Evolutionary conservation across 92 coral and sea anemone species (phyloP).

Genomic region (Zoanthus sociatus): DNA sequence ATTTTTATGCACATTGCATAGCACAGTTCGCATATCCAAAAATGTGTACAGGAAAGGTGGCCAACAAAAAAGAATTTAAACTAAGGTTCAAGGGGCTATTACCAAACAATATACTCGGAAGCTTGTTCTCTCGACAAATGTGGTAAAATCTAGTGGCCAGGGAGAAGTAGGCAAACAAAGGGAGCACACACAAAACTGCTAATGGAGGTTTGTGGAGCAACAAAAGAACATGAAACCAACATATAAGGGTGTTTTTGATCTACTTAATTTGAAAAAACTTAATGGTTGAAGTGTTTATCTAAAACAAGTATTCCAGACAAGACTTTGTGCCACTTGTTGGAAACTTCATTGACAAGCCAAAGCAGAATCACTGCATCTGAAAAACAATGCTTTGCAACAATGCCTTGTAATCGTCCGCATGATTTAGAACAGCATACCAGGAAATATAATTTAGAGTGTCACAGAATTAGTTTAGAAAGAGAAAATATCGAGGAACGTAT

Average conservation of each 20-base stretch:
- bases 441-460: too few relatives aligned
- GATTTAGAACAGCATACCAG: background rate
- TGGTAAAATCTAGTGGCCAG: background rate
- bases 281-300: background rate
- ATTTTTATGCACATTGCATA: too few relatives aligned
- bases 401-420: too few relatives aligned
- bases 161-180: background rate
- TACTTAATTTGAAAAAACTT: background rate
- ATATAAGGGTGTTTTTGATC: background rate
- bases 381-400: slow-evolving; percentile 27
- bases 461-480: too few relatives aligned
- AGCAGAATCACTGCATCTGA: slow-evolving; percentile 17
- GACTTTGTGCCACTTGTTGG: slow-evolving; percentile 19
- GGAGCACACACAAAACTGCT: background rate
- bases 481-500: too few relatives aligned
- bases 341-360: background rate
- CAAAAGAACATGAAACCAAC: background rate
- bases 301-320: background rate
- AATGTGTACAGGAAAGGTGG: too few relatives aligned
- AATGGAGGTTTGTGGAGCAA: background rate
- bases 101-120: too few relatives aligned
- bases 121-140: too few relatives aligned
- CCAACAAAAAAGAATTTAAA: too few relatives aligned
- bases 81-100: too few relatives aligned
- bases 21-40: too few relatives aligned